Percentiles rank a stretch among this genome's conserved stretches.
Conservation (phyloP, 2,113 vertebrate genomes). For the Phrynocephalus versicolor region DNA sequence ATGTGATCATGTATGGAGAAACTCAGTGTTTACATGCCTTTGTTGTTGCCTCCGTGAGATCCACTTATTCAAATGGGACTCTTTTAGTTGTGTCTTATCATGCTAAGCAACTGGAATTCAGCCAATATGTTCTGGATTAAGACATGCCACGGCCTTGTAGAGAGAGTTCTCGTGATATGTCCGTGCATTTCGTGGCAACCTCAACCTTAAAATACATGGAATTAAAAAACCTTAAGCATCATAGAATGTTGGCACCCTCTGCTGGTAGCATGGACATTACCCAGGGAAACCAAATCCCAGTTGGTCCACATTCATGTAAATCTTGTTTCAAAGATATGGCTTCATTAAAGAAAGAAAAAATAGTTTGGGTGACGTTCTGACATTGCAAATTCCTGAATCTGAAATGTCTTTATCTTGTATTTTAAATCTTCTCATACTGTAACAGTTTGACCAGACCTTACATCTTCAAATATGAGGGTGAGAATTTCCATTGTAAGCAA, state of each 20-base stretch:
- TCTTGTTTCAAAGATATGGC: not conserved
- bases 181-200: not conserved
- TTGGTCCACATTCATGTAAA: not conserved
- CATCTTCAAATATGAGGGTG: conserved; percentile 51
- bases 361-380: too few relatives aligned
- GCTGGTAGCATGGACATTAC: not conserved
- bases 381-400: not conserved
- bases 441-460: conserved; percentile 40
- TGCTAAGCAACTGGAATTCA: not conserved
- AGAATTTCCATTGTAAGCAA: conserved; percentile 60
- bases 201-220: accelerated
- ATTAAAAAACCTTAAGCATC: not conserved
- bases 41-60: not conserved
- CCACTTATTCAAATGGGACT: not conserved
- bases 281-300: not conserved
- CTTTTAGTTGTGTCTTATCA: not conserved
- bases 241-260: not conserved
- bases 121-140: not conserved
- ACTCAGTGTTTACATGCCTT: not conserved
- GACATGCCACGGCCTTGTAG: not conserved
- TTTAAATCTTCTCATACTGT: too few relatives aligned
- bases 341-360: too few relatives aligned
- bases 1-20: not conserved
- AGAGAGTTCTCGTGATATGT: not conserved
- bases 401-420: too few relatives aligned